These are phyloP conservation scores for Endotricha flammealis DNA, from an alignment of 2,888 invertebrate species.

Conservation along the genomic window DNA sequence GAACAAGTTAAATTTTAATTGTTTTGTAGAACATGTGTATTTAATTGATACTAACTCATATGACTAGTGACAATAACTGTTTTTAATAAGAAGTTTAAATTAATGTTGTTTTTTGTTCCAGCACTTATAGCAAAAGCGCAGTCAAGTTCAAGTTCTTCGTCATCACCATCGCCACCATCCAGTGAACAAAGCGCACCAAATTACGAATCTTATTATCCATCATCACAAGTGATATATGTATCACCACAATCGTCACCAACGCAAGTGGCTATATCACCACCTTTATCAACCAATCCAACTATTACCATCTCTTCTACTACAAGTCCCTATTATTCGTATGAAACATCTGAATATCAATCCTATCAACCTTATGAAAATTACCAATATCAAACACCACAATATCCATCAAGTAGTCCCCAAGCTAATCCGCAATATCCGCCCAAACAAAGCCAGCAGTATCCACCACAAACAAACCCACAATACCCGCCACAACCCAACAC, in stretches of 20 bases:
- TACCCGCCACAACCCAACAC: not conserved
- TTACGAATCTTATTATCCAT: constrained; percentile 32
- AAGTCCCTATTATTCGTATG: constrained; percentile 16
- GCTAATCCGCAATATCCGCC: constrained; percentile 9
- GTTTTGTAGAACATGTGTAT: no score
- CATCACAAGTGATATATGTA: constrained; percentile 42
- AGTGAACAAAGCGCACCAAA: constrained; percentile 24
- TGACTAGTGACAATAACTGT: no score
- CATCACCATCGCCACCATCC: constrained; percentile 21
- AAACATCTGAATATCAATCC: constrained; percentile 22
- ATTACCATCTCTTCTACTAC: constrained; percentile 24
- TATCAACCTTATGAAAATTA: constrained; percentile 27
- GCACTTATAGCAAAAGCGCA: constrained; percentile 31
- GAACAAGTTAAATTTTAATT: not conserved
- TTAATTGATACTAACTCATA: no score
- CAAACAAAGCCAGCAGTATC: constrained; percentile 5
- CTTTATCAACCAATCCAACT: constrained; percentile 26
- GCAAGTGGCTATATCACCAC: constrained; percentile 23
- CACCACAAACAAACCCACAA: constrained; percentile 1
- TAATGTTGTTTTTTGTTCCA: constrained; percentile 21
- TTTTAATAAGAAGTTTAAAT: no score
- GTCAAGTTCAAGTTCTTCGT: constrained; percentile 23
- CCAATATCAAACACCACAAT: constrained; percentile 15
- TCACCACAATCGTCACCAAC: constrained; percentile 31
- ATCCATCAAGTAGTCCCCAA: not conserved